phyloP scores from a whole-genome alignment of 2,113 vertebrate species.

The Agelaius tricolor region DNA sequence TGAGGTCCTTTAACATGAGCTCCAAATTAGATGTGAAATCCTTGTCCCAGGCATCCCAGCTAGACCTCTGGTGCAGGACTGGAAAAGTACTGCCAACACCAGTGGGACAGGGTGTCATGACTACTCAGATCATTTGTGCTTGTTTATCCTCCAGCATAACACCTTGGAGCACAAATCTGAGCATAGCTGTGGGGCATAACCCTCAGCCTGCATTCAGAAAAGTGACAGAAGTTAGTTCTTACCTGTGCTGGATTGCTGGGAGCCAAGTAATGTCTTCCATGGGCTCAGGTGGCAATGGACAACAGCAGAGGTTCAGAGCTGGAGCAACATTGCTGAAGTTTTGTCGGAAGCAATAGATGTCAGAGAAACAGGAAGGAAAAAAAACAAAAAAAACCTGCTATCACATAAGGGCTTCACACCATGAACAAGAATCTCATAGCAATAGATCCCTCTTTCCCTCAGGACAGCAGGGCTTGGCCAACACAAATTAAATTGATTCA shows the following conservation, averaged over 20 bases:
- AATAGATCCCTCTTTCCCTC: neutral
- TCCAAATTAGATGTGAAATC: neutral
- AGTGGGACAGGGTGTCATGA: rapidly evolving
- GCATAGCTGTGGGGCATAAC: neutral
- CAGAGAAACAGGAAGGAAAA: neutral
- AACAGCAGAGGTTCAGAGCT: neutral
- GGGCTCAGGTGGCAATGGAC: neutral
- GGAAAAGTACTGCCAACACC: neutral
- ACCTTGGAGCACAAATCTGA: neutral
- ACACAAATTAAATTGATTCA: neutral
- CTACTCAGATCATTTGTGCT: neutral
- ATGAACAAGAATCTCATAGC: neutral
- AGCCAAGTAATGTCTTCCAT: neutral
- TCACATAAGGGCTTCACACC: neutral
- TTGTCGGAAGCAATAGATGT: neutral
- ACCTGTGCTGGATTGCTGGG: rapidly evolving
- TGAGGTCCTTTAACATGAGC: neutral
- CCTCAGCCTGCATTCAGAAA: neutral
- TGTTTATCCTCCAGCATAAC: neutral
- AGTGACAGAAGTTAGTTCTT: neutral
- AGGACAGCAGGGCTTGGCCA: neutral
- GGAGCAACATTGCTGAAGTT: neutral
- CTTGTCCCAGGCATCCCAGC: neutral
- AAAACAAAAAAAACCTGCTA: neutral
- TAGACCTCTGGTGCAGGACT: neutral